Percentiles rank a stretch among this genome's conserved stretches.
Evolutionary conservation across 2,797 vertebrate genomes (phyloP).

Genomic region (Gymnocypris eckloni): DNA sequence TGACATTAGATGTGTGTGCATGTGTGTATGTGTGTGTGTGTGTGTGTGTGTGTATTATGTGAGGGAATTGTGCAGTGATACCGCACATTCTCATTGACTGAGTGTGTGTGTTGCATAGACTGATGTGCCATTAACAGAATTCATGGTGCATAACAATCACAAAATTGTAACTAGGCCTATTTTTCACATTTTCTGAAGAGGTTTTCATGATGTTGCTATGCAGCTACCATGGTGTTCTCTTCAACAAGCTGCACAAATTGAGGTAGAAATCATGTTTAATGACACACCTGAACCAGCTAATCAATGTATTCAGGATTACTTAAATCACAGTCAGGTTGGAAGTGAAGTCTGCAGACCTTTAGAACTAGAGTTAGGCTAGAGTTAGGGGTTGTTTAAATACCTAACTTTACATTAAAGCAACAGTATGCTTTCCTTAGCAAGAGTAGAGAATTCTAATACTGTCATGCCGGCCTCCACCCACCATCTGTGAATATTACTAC

Average conservation of each 20-base stretch:
- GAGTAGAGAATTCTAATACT: background rate
- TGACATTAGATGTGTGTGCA: background rate
- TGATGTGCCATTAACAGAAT: background rate
- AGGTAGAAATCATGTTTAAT: background rate
- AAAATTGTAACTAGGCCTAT: background rate
- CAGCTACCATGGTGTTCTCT: background rate
- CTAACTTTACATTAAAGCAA: background rate
- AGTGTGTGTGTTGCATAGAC: background rate
- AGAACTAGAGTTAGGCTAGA: background rate
- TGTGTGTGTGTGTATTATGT: background rate
- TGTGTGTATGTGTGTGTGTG: background rate
- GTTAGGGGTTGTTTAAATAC: background rate
- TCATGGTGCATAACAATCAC: background rate
- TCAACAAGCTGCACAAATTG: background rate
- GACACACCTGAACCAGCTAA: background rate
- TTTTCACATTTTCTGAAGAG: background rate
- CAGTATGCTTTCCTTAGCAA: background rate
- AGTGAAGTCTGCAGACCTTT: background rate
- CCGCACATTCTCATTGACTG: constrained; percentile 1
- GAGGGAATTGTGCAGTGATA: background rate
- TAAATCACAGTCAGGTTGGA: background rate
- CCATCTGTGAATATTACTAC: background rate
- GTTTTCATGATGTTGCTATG: background rate
- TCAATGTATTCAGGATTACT: background rate
- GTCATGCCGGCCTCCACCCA: background rate